Evolutionary conservation across 2,797 vertebrate species (phyloP).

Genomic region (Prionace glauca): DNA sequence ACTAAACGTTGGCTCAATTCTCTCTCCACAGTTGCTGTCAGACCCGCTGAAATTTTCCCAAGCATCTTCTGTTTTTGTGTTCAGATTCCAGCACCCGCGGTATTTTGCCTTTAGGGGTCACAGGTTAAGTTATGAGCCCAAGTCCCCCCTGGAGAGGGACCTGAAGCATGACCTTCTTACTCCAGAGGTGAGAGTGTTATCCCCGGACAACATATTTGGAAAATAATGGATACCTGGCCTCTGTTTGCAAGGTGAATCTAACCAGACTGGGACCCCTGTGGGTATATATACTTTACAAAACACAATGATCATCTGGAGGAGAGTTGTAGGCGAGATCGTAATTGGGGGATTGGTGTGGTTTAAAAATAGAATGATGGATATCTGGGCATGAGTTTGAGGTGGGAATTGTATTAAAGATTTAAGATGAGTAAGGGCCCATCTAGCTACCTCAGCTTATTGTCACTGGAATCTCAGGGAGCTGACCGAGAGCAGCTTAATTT

Average conservation of each 20-base stretch:
- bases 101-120: too few species aligned
- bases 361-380: conserved; percentile 15
- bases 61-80: too few species aligned
- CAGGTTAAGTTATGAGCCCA: not conserved
- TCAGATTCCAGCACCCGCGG: too few species aligned
- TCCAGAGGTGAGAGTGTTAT: not conserved
- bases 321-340: not conserved
- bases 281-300: not conserved
- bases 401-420: not conserved
- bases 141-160: too few species aligned
- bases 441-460: not conserved
- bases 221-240: not conserved
- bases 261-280: not conserved
- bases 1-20: too few species aligned
- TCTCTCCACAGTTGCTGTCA: too few species aligned
- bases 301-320: not conserved
- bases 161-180: too few species aligned
- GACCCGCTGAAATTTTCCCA: too few species aligned
- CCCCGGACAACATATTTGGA: not conserved
- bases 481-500: not conserved
- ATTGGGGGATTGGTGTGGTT: not conserved
- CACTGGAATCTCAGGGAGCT: not conserved
- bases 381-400: not conserved
- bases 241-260: not conserved
- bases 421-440: not conserved